These are phyloP conservation scores for Sinotaia quadrata DNA, from an alignment of 2,888 invertebrate genomes.

Conservation along the genomic window DNA sequence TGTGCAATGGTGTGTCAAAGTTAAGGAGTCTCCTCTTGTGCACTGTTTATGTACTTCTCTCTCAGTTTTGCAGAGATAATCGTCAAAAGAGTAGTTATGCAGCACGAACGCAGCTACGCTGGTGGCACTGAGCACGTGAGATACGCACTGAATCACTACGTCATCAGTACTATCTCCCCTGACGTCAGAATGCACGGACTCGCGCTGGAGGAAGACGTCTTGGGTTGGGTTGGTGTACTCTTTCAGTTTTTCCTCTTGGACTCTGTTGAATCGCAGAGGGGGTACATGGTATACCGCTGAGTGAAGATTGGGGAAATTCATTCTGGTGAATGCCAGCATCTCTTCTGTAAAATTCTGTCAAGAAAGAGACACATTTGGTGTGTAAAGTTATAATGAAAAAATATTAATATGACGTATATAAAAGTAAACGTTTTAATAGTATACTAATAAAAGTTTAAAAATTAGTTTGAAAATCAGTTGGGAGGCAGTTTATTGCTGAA, in stretches of 20 bases:
- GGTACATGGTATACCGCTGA: neutral
- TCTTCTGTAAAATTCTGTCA: neutral
- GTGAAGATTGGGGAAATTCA: neutral
- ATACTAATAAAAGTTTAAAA: too few relatives aligned
- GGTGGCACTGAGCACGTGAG: neutral
- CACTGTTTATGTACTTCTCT: neutral
- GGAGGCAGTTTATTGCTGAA: too few relatives aligned
- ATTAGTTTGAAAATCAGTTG: too few relatives aligned
- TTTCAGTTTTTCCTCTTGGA: neutral
- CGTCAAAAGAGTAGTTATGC: constrained; percentile 12
- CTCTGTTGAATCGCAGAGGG: neutral
- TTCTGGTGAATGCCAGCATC: neutral
- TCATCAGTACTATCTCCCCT: neutral
- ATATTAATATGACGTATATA: too few relatives aligned
- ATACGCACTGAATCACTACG: neutral
- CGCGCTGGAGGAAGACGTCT: neutral
- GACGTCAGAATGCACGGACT: neutral
- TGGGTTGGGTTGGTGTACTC: neutral
- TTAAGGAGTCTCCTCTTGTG: too few relatives aligned
- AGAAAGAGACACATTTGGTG: too few relatives aligned
- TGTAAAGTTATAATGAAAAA: too few relatives aligned
- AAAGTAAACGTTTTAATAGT: too few relatives aligned
- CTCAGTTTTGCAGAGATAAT: constrained; percentile 11
- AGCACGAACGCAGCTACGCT: constrained; percentile 4
- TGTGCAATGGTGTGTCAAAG: too few relatives aligned